Evolutionary conservation across 2,888 invertebrate species (phyloP).

Genomic region (Trichopria drosophilae): DNA sequence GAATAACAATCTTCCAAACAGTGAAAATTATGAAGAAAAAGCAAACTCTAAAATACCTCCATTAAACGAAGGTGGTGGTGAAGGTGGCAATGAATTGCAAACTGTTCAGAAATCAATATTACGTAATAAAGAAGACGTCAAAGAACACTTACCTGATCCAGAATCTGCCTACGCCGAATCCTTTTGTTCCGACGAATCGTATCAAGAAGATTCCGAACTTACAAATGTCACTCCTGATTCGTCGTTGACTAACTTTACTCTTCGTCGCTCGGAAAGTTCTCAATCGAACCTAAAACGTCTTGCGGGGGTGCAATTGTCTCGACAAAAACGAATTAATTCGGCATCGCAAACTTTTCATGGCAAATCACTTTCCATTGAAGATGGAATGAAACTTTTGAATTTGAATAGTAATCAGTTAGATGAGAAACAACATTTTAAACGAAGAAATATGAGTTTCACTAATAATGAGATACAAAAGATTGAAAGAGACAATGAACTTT

Average conservation of each 20-base stretch:
- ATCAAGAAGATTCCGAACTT: slow-evolving; percentile 38
- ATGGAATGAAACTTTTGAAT: slow-evolving; percentile 28
- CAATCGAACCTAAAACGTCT: background rate
- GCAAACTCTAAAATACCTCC: too few species aligned
- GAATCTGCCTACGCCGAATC: slow-evolving; percentile 48
- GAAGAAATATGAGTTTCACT: slow-evolving; percentile 58
- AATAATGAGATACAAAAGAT: slow-evolving; percentile 57
- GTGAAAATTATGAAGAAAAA: too few species aligned
- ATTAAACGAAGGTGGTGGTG: too few species aligned
- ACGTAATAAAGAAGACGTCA: too few species aligned
- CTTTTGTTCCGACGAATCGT: slow-evolving; percentile 43
- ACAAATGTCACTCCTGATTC: slow-evolving; percentile 40
- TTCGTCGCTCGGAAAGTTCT: background rate
- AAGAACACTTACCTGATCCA: too few species aligned
- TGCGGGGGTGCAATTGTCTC: too few species aligned
- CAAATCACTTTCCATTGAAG: slow-evolving; percentile 24
- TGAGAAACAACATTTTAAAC: slow-evolving; percentile 9
- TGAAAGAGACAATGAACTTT: slow-evolving; percentile 58
- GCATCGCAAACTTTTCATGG: slow-evolving; percentile 20
- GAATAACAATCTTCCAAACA: too few species aligned
- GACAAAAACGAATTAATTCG: slow-evolving; percentile 14
- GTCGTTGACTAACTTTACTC: slow-evolving; percentile 35
- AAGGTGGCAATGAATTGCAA: too few species aligned
- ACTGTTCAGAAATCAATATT: too few species aligned
- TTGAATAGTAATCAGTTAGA: slow-evolving; percentile 6